These are phyloP conservation scores for Eristalis arbustorum DNA, from an alignment of 2,888 invertebrate genomes.

Conservation along the genomic window DNA sequence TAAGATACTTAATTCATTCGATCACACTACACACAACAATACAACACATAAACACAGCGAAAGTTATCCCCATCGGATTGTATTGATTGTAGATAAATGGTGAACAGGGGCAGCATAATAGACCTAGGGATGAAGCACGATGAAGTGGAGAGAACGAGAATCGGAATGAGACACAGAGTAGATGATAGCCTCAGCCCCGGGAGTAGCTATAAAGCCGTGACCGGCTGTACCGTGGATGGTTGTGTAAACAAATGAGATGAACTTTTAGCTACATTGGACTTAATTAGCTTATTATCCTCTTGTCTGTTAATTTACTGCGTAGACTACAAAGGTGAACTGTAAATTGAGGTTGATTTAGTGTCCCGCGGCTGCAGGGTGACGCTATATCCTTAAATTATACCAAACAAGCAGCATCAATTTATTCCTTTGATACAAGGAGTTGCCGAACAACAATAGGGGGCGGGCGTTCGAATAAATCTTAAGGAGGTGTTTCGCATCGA, in stretches of 20 bases:
- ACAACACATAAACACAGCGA: slow-evolving; percentile 2
- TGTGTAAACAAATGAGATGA: slow-evolving; percentile 61
- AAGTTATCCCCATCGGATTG: slow-evolving; percentile 13
- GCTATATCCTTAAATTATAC: slow-evolving; percentile 35
- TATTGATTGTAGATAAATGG: slow-evolving; percentile 62
- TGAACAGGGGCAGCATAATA: slow-evolving; percentile 23
- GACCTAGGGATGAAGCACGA: background rate
- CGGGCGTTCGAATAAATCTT: slow-evolving; percentile 25
- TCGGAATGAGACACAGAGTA: slow-evolving; percentile 5
- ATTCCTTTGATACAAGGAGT: slow-evolving; percentile 40
- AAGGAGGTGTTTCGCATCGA: slow-evolving; percentile 20
- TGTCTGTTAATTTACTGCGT: slow-evolving; percentile 56
- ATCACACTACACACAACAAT: slow-evolving; percentile 6
- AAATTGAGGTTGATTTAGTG: slow-evolving; percentile 63
- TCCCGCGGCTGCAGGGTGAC: slow-evolving; percentile 18
- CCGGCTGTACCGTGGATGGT: background rate
- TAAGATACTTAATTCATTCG: slow-evolving; percentile 51
- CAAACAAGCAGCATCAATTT: slow-evolving; percentile 41
- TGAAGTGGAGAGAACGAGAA: background rate
- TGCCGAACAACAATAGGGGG: slow-evolving; percentile 17
- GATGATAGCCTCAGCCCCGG: slow-evolving; percentile 38
- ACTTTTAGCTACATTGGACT: slow-evolving; percentile 51
- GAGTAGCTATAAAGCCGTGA: slow-evolving; percentile 24
- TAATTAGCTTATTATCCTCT: slow-evolving; percentile 67
- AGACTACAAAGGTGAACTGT: slow-evolving; percentile 49